Percentiles rank a stretch among this genome's conserved stretches.
Evolutionary conservation across 23 tunicate genomes (phyloP).

Genomic region (Trididemnum clinides): DNA sequence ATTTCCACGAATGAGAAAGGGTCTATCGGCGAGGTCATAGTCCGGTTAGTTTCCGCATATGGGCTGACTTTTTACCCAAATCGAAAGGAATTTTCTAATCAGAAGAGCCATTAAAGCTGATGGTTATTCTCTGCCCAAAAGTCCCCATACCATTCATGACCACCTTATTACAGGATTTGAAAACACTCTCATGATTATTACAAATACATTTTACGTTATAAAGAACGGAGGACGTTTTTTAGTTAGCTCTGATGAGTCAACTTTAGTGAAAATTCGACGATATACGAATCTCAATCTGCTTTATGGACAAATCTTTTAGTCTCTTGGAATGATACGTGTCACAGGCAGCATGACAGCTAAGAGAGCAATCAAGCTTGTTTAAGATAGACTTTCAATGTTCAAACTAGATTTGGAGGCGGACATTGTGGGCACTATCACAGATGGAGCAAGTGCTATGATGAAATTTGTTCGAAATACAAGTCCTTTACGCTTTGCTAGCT

Average conservation of each 20-base stretch:
- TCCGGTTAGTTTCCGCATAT: not conserved
- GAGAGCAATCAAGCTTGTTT: not conserved
- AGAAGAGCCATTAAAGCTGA: not conserved
- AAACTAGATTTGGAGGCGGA: not conserved
- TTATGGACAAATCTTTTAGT: not conserved
- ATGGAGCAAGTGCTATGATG: conserved; percentile 10
- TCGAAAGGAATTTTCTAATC: not conserved
- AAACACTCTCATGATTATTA: not conserved
- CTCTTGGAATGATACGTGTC: not conserved
- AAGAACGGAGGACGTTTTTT: not conserved
- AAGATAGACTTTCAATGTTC: not conserved
- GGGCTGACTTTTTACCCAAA: not conserved
- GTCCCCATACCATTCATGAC: not conserved
- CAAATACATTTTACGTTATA: not conserved
- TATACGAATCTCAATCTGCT: not conserved
- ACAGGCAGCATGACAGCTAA: not conserved
- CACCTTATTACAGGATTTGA: not conserved
- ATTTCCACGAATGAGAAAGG: not conserved
- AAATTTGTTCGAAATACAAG: not conserved
- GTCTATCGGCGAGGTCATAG: not conserved
- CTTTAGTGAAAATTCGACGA: not conserved
- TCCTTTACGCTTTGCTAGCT: not conserved
- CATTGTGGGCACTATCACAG: conserved; percentile 8
- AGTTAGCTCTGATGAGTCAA: not conserved
- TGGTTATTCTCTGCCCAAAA: not conserved